Base-by-base conservation (phyloP, 2,797 vertebrate species). In the Enteromius unitaeniatus region DNA sequence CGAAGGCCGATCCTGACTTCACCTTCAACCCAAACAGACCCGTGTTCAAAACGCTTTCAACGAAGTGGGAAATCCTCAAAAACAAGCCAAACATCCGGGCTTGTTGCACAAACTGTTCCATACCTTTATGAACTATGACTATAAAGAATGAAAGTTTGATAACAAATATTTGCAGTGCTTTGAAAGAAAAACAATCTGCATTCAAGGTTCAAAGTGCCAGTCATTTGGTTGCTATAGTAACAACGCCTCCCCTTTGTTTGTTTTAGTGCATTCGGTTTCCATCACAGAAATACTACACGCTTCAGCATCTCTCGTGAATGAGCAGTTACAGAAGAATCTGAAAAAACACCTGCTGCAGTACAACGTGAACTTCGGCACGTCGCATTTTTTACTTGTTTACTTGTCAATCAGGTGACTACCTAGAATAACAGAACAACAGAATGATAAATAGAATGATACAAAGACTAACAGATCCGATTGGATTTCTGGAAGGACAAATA, bases 131-230 rank as follows among this genome's bases (percentile, higher is more conserved):
- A 47, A 15, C 19, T 21, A 42, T 42, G 58, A 49, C n/a, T 42
- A 28, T 21, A 58, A 58, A 31, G 34, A 76, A 55, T 72, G 21
- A 78, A 84, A 58, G 21, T 26, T 21, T 26, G 23, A 78, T 53
- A 15, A 75, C 81, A 87, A 87, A 88, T 84, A 86, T 84, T 84
- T 60, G 73, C 83, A 77, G 42, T 42, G 62, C 34, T 78, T 76
- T 23, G 28, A 55, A 60, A 3, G 15, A 67, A 53, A 68, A 55
- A 40, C 3, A 23, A 76, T 92, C 93, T 92, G 94, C 92, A 92
- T 92, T 93, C 92, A 92, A 93, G 93, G 93, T 93, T 95, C 93
- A 93, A 93, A 93, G 92, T 91, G 92, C 89, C 92, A 92, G 93
- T 93, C 91, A 93, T 95, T 94, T 89, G 64, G 90, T 94, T 92